phyloP scores from a whole-genome alignment of 2,888 invertebrate species.

The Acleris holmiana region DNA sequence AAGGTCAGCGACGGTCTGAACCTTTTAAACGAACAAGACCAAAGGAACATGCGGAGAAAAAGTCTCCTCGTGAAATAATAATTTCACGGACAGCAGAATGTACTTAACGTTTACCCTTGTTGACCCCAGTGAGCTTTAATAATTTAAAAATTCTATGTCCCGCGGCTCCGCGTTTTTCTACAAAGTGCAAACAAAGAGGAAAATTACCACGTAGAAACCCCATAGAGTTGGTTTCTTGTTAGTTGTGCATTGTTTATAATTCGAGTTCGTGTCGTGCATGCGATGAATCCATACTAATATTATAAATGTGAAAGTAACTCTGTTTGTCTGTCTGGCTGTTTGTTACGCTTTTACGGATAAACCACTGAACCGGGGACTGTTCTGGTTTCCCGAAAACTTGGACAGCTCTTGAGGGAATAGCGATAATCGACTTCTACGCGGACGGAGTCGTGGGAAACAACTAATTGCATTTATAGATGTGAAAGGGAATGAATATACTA shows the following conservation, averaged over 20 bases:
- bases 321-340: no score
- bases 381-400: no score
- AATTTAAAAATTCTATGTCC: slow-evolving; percentile 47
- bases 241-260: slow-evolving; percentile 13
- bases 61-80: slow-evolving; percentile 33
- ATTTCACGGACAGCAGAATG: slow-evolving; percentile 46
- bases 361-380: no score
- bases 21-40: slow-evolving; percentile 11
- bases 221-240: slow-evolving; percentile 22
- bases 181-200: slow-evolving; percentile 29
- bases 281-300: no score
- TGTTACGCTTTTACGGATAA: no score
- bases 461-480: no score
- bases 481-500: no score
- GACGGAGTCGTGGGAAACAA: no score
- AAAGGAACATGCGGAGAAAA: slow-evolving; percentile 11
- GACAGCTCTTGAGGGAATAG: no score
- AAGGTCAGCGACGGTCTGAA: slow-evolving; percentile 3
- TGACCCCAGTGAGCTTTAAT: slow-evolving; percentile 51
- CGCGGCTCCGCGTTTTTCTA: slow-evolving; percentile 25
- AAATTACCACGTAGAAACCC: slow-evolving; percentile 32
- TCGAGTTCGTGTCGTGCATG: neutral
- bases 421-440: no score
- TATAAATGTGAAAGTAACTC: no score
- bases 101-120: slow-evolving; percentile 52